Base-by-base conservation (phyloP, 2,797 vertebrate species). In the Ctenopoma multispine region DNA sequence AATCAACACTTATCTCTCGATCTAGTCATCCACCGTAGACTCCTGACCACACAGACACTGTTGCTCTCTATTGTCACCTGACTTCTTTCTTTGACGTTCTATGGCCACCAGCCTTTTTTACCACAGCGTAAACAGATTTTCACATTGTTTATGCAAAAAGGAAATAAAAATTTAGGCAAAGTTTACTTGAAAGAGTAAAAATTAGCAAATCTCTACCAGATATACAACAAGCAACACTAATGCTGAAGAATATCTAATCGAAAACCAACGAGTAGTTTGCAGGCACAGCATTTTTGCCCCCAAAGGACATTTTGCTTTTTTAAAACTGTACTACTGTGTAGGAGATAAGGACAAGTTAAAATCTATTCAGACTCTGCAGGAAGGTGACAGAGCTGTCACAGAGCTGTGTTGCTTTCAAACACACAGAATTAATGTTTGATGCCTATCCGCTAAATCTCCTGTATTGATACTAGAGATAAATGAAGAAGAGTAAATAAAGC, bases 381-480 rank as follows among this genome's bases (percentile, higher is more conserved):
- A 75, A 75, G 34, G 24, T 56, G 62, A 67, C 65, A 44, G 40
- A 65, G 40, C 47, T 77, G 75, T 82, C 63, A 71, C 63, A 70
- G 31, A 11, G n/a, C n/a, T n/a, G n/a, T 44, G 68, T 81, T 40
- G 3, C 48, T 54, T 49, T 81, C 70, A 71, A 62, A 78, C 51
- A 64, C 53, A 36, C 43, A 29, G n/a, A 40, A 31, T 29, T 4
- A 61, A 34, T 2, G 2, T 59, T 38, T 72, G 55, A 75, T 65
- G 60, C 7, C 51, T 62, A 68, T 79, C 75, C 53, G n/a, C 53
- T 54, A 62, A 61, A 73, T 21, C 40, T 58, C 29, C 20, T 46
- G 44, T 64, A 72, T 68, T 57, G 20, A 69, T 72, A 36, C 4
- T 5, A 34, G 13, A 69, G 68, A 82, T 82, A 68, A 79, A 63